Conservation (phyloP, 1,140 invertebrate genomes). For the Aleiodes sp. region DNA sequence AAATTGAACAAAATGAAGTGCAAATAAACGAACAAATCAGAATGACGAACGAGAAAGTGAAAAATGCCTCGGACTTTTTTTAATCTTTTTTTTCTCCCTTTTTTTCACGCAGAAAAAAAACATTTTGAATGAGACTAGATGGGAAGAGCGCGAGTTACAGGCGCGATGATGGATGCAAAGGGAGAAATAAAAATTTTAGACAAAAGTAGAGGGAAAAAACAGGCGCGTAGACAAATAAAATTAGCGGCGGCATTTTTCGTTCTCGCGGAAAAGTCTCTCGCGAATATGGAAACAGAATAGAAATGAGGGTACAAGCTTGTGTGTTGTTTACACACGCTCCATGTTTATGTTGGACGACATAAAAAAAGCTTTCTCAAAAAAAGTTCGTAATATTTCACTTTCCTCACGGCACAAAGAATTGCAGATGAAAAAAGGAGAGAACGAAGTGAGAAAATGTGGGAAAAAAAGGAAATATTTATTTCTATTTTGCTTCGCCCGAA, state of each 20-base stretch:
- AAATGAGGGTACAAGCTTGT: not conserved
- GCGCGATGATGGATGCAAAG: slow-evolving; percentile 3
- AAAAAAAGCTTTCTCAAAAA: not conserved
- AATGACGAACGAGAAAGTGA: not conserved
- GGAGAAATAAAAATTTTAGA: slow-evolving; percentile 11
- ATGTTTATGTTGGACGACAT: not conserved
- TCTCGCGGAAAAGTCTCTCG: slow-evolving; percentile 12
- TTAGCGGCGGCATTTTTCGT: slow-evolving; percentile 28
- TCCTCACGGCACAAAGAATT: not conserved
- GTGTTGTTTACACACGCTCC: not conserved
- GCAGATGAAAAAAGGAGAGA: not conserved
- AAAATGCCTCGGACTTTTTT: not conserved
- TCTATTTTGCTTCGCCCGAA: not conserved
- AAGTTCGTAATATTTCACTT: not conserved
- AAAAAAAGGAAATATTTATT: not conserved
- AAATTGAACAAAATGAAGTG: not conserved
- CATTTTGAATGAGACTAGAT: not conserved
- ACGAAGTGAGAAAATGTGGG: not conserved
- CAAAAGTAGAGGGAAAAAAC: not conserved
- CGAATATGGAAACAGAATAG: slow-evolving; percentile 15
- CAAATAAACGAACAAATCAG: slow-evolving; percentile 17
- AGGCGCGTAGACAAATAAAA: slow-evolving; percentile 26
- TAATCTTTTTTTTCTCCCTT: too few species aligned
- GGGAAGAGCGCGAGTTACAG: not conserved
- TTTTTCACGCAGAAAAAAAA: too few species aligned